These are phyloP conservation scores for Monodelphis domestica DNA, from an alignment of 2,797 vertebrate species.

Conservation along the genomic window DNA sequence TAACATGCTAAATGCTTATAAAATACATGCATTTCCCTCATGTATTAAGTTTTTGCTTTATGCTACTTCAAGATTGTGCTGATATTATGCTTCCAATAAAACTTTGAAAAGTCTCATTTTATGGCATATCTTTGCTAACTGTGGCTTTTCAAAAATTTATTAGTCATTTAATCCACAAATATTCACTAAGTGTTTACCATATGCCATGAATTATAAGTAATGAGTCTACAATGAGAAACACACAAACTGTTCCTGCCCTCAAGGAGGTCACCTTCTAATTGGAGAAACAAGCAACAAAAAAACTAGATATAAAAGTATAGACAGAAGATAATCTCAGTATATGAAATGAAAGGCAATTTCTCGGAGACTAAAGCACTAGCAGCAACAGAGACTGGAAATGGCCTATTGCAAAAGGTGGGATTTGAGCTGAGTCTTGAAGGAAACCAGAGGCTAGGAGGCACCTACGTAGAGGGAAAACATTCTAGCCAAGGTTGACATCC, in stretches of 20 bases:
- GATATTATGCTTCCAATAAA: constrained; percentile 18
- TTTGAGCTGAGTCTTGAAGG: background rate
- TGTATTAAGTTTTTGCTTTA: background rate
- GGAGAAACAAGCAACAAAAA: background rate
- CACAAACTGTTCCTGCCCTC: background rate
- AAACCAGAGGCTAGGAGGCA: background rate
- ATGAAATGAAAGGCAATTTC: background rate
- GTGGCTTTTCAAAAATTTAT: background rate
- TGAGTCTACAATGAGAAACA: background rate
- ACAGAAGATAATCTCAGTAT: background rate
- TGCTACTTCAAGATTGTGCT: background rate
- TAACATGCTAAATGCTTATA: background rate
- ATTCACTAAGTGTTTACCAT: background rate
- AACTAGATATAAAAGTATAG: background rate
- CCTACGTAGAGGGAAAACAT: background rate
- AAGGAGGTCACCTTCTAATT: background rate
- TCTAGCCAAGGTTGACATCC: background rate
- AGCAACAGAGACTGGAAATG: background rate
- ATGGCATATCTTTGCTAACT: background rate
- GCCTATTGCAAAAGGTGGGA: background rate
- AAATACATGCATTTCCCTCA: constrained; percentile 18
- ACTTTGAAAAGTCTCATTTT: background rate
- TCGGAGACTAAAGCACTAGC: background rate
- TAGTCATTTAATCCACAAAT: background rate
- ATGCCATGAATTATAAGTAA: background rate